Evolutionary conservation across 2,888 invertebrate species (phyloP).

Genomic region (Eurytoma californica): DNA sequence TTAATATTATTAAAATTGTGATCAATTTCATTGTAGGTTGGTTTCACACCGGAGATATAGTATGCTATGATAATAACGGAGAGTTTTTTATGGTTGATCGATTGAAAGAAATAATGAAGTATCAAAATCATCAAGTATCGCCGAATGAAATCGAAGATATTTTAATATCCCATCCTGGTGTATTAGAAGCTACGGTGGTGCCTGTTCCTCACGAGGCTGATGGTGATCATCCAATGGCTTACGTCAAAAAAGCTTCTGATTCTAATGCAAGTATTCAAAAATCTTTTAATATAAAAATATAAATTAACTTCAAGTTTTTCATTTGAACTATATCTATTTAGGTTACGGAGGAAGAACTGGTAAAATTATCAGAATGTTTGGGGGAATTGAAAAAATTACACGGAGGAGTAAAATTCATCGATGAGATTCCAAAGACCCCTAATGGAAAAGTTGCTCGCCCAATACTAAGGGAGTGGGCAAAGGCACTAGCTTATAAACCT

Average conservation of each 20-base stretch:
- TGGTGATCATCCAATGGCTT: conserved; percentile 66
- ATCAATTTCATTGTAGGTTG: conserved; percentile 60
- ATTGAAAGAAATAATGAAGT: conserved; percentile 68
- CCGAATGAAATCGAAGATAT: conserved; percentile 66
- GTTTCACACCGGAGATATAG: conserved; percentile 70
- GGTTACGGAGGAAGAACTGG: conserved; percentile 65
- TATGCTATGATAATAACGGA: conserved; percentile 65
- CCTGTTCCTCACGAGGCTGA: conserved; percentile 63
- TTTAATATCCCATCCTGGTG: conserved; percentile 62
- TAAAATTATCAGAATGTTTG: conserved; percentile 60
- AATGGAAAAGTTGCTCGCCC: conserved; percentile 60
- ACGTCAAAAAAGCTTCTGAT: conserved; percentile 57
- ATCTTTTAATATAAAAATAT: background rate
- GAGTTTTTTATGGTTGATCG: conserved; percentile 66
- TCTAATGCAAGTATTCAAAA: background rate
- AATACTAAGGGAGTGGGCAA: background rate
- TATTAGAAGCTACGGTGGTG: conserved; percentile 66
- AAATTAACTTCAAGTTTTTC: background rate
- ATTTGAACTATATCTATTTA: conserved; percentile 40
- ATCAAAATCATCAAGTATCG: conserved; percentile 65
- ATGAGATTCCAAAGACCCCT: conserved; percentile 61
- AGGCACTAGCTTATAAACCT: conserved; percentile 38
- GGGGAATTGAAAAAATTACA: conserved; percentile 62
- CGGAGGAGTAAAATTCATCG: conserved; percentile 65
- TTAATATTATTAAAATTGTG: no score